Percentiles rank a stretch among this genome's conserved stretches.
These are phyloP conservation scores for Drosophila novamexicana DNA, from an alignment of 1,140 invertebrate genomes.

Conservation along the genomic window DNA sequence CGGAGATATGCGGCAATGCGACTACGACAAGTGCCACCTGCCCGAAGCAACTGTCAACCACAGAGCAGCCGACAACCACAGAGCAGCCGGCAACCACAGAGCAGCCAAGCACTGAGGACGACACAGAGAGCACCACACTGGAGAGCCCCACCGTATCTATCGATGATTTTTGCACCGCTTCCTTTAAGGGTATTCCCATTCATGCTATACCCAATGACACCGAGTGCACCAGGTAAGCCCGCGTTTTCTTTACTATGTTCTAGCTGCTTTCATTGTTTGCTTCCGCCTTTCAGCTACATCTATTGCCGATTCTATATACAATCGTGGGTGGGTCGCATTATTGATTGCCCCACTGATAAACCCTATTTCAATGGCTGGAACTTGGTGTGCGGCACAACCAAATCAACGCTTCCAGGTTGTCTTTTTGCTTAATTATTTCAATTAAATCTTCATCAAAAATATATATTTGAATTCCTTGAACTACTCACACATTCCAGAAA, in stretches of 20 bases:
- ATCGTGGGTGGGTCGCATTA: conserved; percentile 1
- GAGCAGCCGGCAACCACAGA: conserved; percentile 1
- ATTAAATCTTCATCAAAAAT: background rate
- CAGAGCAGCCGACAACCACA: background rate
- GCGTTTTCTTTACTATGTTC: background rate
- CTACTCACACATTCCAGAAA: background rate
- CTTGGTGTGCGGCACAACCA: background rate
- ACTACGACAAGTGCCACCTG: conserved; percentile 32
- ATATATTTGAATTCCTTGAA: background rate
- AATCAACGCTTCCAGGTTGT: conserved; percentile 4
- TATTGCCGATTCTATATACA: background rate
- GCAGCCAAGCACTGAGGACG: background rate
- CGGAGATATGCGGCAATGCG: conserved; percentile 41
- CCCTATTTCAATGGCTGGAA: conserved; percentile 26
- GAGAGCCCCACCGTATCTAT: background rate
- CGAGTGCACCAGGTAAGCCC: conserved; percentile 19
- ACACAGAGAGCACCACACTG: background rate
- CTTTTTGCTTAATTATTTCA: background rate
- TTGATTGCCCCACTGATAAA: background rate
- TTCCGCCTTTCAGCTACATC: conserved; percentile 17
- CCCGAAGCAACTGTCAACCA: background rate
- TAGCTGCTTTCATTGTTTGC: background rate
- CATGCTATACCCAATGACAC: conserved; percentile 32
- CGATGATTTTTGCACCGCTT: conserved; percentile 4
- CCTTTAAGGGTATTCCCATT: conserved; percentile 1